These are phyloP conservation scores for Microctonus brassicae DNA, from an alignment of 2,888 invertebrate genomes.

Conservation along the genomic window DNA sequence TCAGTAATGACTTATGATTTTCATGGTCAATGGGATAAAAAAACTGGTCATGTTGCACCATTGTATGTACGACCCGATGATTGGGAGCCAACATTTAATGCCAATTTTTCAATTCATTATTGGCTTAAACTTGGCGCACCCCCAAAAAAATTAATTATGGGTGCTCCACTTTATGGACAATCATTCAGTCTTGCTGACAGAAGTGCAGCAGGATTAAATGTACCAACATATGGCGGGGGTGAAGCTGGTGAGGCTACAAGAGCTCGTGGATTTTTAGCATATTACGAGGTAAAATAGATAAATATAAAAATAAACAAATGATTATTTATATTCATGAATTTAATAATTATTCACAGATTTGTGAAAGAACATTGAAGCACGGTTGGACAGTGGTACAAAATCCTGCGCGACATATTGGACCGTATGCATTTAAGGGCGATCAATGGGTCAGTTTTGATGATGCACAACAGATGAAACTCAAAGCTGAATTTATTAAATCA, in stretches of 20 bases:
- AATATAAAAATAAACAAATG: not conserved
- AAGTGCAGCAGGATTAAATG: conserved; percentile 77
- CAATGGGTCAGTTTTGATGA: conserved; percentile 97
- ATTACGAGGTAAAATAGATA: conserved; percentile 80
- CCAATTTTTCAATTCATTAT: conserved; percentile 88
- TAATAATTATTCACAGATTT: conserved; percentile 80
- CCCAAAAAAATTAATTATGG: conserved; percentile 84
- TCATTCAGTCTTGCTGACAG: conserved; percentile 84
- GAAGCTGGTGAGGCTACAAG: conserved; percentile 90
- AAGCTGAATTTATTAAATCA: conserved; percentile 84
- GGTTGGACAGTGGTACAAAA: conserved; percentile 87
- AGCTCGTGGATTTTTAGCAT: conserved; percentile 88
- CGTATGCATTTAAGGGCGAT: conserved; percentile 85
- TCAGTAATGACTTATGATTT: conserved; percentile 93
- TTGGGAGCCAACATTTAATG: conserved; percentile 83
- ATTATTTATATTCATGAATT: conserved; percentile 1
- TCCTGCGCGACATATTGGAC: conserved; percentile 85
- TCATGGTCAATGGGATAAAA: conserved; percentile 93
- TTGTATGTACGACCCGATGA: conserved; percentile 85
- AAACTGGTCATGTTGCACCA: conserved; percentile 90
- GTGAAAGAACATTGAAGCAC: conserved; percentile 80
- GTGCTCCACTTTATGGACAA: conserved; percentile 91
- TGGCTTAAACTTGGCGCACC: conserved; percentile 88
- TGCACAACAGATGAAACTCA: conserved; percentile 84
- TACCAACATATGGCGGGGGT: conserved; percentile 86